Evolutionary conservation across 1,140 invertebrate genomes (phyloP).

Genomic region (Nomia melanderi): DNA sequence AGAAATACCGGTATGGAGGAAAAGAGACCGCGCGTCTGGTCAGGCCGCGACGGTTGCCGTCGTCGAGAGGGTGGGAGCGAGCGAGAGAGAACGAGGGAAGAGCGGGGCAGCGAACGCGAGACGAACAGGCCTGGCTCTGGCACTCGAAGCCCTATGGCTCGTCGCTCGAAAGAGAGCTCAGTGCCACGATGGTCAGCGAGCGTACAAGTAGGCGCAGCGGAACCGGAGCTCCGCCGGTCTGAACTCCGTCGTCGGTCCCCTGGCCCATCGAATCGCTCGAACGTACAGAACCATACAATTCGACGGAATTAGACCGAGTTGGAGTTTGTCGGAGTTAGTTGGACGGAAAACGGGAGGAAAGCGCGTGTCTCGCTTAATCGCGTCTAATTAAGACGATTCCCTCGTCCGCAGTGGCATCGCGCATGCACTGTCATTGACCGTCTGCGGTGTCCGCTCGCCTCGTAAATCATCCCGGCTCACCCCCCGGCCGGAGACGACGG

Average conservation of each 20-base stretch:
- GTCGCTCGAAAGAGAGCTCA: conserved; percentile 71
- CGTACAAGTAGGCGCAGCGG: conserved; percentile 66
- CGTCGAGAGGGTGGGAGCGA: not conserved
- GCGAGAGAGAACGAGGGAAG: conserved; percentile 7
- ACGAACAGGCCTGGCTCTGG: conserved; percentile 43
- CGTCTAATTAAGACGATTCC: conserved; percentile 62
- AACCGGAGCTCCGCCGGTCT: conserved; percentile 2
- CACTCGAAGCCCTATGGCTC: conserved; percentile 70
- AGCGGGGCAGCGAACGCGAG: conserved; percentile 14
- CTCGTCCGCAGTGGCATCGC: conserved; percentile 27
- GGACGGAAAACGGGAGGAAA: not conserved
- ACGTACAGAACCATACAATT: not conserved
- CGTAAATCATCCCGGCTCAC: conserved; percentile 55
- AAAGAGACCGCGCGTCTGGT: conserved; percentile 7
- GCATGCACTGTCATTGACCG: conserved; percentile 60
- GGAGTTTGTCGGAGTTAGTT: no score
- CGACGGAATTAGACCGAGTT: no score
- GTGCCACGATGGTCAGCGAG: conserved; percentile 77
- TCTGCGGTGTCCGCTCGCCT: conserved; percentile 29
- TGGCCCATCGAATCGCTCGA: not conserved
- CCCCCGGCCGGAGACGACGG: conserved; percentile 16
- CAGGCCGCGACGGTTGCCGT: no score
- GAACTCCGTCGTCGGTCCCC: not conserved
- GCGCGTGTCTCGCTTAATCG: conserved; percentile 60
- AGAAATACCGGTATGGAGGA: conserved; percentile 16